Evolutionary conservation across 2,797 vertebrate genomes (phyloP).

Genomic region (Pterois miles): DNA sequence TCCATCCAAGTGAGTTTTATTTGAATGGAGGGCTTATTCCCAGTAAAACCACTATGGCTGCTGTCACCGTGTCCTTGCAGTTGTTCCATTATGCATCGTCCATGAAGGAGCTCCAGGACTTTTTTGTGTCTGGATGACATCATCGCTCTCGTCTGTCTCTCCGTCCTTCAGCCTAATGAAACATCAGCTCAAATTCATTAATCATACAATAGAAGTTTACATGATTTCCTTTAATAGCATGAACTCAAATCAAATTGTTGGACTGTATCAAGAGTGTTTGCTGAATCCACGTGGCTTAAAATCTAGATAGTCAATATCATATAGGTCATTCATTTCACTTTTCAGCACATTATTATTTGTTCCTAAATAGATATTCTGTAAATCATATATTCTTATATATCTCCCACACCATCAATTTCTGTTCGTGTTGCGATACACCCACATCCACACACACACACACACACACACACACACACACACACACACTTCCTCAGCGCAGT

Average conservation of each 20-base stretch:
- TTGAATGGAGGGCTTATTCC: constrained; percentile 30
- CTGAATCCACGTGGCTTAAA: neutral
- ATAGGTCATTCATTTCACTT: constrained; percentile 26
- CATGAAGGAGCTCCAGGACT: constrained; percentile 29
- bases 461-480: neutral
- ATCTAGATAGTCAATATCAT: neutral
- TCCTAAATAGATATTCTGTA: constrained; percentile 15
- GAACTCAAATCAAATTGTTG: constrained; percentile 2
- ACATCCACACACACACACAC: constrained; percentile 18
- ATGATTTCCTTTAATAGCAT: neutral
- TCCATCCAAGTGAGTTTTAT: constrained; percentile 42
- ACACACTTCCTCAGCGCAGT: constrained; percentile 23
- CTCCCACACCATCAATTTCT: constrained; percentile 25
- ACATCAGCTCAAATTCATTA: constrained; percentile 28
- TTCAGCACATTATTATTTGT: constrained; percentile 9
- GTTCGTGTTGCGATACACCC: neutral
- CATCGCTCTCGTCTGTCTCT: constrained; percentile 33
- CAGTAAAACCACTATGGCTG: constrained; percentile 52
- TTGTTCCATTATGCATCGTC: constrained; percentile 42
- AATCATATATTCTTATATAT: constrained; percentile 29
- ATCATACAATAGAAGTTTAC: constrained; percentile 14
- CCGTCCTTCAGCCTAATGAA: constrained; percentile 45
- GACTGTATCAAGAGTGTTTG: neutral
- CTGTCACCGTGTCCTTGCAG: constrained; percentile 53
- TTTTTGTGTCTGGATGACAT: constrained; percentile 48